Evolutionary conservation across 2,888 invertebrate genomes (phyloP), one percentile per base, ranked within the genome.

Genomic region (Leucophora obtusa): DNA sequence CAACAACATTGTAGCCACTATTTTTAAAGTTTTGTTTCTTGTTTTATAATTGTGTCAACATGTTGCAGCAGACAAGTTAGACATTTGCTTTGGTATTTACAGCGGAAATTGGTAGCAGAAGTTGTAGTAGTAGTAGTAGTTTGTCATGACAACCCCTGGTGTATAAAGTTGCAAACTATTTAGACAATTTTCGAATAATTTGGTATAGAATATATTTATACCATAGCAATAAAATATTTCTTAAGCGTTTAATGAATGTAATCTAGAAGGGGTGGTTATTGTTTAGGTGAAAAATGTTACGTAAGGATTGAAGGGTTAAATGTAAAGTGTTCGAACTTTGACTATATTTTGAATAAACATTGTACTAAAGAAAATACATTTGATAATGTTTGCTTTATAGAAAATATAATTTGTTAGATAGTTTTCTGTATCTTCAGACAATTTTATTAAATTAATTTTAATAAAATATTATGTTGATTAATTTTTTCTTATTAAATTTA

Each of bases 21-120:
- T 50, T 11, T 53, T 51, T 18, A 50, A 33, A 59, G 18, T 59
- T 65, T 65, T 65, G 38, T 70, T 65, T 76, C 38, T 53, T 59
- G 47, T 73, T 62, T 80, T 63, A 63, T 58, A 72, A 72, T 68
- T 80, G 80, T 75, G 75, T 72, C 76, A 80, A 76, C 71, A 75
- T 76, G 80, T 80, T 80, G 79, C 79, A 75, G 79, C 65, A 74
- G 54, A 28, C 47, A 50, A 58, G 50, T 35, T 47, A 72, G 56
- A 24, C 50, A 21, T 43, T 53, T 54, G 35, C 10, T 33, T 63
- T 47, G n/a, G 51, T 58, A 53, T 59, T 28, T 65, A 65, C 51
- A 76, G 59, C 51, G 43, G 50, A 69, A 70, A 51, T 58, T 50
- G 38, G 76, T 59, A 53, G 70, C 53, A 53, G 70, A 69, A 51